phyloP scores from a whole-genome alignment of 2,797 vertebrate species.

The Caiman crocodilus region DNA sequence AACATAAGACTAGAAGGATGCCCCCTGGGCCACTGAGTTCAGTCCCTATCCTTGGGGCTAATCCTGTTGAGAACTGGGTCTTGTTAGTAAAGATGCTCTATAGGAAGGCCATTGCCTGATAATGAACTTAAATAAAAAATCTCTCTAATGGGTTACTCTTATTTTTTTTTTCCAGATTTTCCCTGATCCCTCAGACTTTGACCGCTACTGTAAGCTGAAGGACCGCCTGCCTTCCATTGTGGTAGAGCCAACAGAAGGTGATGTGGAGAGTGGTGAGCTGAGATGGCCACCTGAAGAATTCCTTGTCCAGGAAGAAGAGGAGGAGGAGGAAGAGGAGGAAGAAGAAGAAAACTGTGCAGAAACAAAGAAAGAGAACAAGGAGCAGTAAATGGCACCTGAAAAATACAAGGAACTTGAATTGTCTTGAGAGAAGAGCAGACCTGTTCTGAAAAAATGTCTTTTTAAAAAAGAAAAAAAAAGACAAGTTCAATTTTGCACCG shows the following conservation, averaged over 20 bases:
- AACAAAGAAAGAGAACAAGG: conserved; percentile 79
- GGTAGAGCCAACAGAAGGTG: conserved; percentile 95
- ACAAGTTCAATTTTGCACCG: conserved; percentile 85
- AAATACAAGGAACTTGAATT: conserved; percentile 65
- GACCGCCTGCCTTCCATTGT: conserved; percentile 97
- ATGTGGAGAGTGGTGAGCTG: conserved; percentile 97
- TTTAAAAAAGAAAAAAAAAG: conserved; percentile 62
- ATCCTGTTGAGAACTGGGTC: background rate
- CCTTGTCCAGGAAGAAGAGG: conserved; percentile 88
- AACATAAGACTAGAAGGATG: too few relatives aligned
- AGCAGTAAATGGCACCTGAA: conserved; percentile 80
- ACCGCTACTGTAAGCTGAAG: conserved; percentile 97
- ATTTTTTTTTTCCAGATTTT: conserved; percentile 88
- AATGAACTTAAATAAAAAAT: background rate
- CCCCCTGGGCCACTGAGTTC: background rate
- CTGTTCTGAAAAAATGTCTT: conserved; percentile 76
- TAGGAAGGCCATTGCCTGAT: background rate
- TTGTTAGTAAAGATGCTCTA: background rate
- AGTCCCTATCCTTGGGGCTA: background rate
- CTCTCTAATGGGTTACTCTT: background rate
- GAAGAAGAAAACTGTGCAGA: conserved; percentile 82
- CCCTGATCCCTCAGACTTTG: conserved; percentile 95
- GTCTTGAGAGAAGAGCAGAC: conserved; percentile 74
- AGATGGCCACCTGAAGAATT: conserved; percentile 98
- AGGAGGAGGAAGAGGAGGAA: conserved; percentile 74